Evolutionary conservation across 2,888 invertebrate genomes (phyloP).

Genomic region (Pandemis cinnamomeana): DNA sequence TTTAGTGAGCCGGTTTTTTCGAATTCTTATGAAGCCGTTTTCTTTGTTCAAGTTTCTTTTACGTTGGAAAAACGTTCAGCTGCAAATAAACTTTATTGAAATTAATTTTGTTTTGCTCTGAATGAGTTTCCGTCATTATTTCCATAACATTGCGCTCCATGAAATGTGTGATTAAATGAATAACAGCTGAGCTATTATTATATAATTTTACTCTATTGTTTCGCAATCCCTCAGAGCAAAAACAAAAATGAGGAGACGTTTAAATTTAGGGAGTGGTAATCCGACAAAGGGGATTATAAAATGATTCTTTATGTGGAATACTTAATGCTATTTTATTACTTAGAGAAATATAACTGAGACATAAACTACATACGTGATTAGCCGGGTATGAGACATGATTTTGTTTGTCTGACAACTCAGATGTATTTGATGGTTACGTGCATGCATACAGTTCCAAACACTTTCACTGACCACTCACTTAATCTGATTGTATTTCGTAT

Average conservation of each 20-base stretch:
- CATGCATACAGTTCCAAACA: no score
- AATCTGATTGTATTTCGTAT: no score
- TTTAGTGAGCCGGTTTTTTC: background rate
- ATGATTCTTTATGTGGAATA: background rate
- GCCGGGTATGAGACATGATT: no score
- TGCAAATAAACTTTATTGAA: constrained; percentile 15
- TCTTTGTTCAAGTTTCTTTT: constrained; percentile 19
- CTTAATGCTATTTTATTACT: background rate
- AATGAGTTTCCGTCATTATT: constrained; percentile 24
- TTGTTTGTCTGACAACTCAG: no score
- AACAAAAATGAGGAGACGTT: background rate
- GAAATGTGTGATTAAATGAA: constrained; percentile 24
- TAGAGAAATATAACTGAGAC: background rate
- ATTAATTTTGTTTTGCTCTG: constrained; percentile 11
- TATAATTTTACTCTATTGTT: background rate
- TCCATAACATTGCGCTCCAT: constrained; percentile 18
- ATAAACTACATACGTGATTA: no score
- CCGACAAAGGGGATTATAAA: background rate
- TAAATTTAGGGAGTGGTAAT: background rate
- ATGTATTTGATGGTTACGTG: no score
- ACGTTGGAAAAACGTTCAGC: constrained; percentile 19
- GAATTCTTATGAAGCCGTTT: constrained; percentile 18
- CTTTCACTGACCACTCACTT: no score
- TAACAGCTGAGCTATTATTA: constrained; percentile 16
- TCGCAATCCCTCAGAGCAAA: background rate